A percentile compares a stretch with the other conserved stretches of the same genome.
Evolutionary conservation across 2,888 invertebrate species (phyloP).

Genomic region (Hipparchia sbordonii): DNA sequence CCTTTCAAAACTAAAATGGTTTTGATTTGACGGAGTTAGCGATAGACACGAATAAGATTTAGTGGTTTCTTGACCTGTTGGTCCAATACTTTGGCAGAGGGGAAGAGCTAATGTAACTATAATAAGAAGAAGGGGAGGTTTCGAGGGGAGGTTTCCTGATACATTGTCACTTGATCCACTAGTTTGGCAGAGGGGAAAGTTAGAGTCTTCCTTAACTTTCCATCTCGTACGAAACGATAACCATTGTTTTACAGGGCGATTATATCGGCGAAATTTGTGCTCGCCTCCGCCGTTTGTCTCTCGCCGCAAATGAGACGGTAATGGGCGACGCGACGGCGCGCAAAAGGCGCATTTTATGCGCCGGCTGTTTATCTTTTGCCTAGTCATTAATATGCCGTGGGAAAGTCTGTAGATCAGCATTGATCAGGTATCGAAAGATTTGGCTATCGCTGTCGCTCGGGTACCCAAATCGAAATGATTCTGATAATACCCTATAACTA

Average conservation of each 20-base stretch:
- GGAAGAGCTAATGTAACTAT: too few relatives aligned
- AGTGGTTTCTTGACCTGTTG: too few relatives aligned
- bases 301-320: conserved; percentile 79
- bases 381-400: conserved; percentile 78
- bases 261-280: conserved; percentile 79
- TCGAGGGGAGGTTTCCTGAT: background rate
- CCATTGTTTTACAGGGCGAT: conserved; percentile 64
- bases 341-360: conserved; percentile 66
- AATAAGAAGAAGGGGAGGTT: background rate
- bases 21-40: background rate
- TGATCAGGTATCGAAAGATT: conserved; percentile 27
- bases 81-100: too few relatives aligned
- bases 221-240: conserved; percentile 72
- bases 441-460: conserved; percentile 19
- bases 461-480: background rate
- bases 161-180: background rate
- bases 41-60: too few relatives aligned
- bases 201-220: background rate
- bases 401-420: conserved; percentile 51
- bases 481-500: too few relatives aligned
- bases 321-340: conserved; percentile 62
- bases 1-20: background rate
- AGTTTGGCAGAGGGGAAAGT: background rate
- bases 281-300: conserved; percentile 76
- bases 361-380: conserved; percentile 65